Percentiles rank a stretch among this genome's conserved stretches.
These are phyloP conservation scores for Hylomyscus alleni DNA, from an alignment of 2,797 vertebrate genomes.

Conservation along the genomic window DNA sequence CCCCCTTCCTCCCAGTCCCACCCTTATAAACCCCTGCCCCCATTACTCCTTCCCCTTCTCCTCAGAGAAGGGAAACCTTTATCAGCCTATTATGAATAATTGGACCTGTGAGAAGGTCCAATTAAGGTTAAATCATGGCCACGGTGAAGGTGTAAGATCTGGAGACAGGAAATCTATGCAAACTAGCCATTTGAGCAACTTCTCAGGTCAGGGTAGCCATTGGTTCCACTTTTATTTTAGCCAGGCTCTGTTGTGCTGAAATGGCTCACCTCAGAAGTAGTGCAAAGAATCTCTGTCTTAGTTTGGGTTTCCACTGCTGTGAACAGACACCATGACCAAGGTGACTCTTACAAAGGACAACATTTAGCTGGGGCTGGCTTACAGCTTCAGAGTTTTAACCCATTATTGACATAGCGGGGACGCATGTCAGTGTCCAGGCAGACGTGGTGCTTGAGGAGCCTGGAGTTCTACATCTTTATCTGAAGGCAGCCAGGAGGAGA, in stretches of 20 bases:
- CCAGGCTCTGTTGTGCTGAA: not conserved
- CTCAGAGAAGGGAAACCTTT: not conserved
- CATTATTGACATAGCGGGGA: not conserved
- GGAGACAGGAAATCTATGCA: not conserved
- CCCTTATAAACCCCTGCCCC: not conserved
- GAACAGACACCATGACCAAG: no score
- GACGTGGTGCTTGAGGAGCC: not conserved
- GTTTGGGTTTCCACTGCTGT: not conserved
- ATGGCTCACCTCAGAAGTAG: not conserved
- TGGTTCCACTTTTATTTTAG: not conserved
- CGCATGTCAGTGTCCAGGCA: not conserved
- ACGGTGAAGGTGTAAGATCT: not conserved
- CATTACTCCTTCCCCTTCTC: not conserved
- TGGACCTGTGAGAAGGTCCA: not conserved
- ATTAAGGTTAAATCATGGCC: not conserved
- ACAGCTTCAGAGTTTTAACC: not conserved
- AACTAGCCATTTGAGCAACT: not conserved
- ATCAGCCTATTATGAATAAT: not conserved
- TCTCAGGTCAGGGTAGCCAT: not conserved
- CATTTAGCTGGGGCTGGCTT: not conserved
- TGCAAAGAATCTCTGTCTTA: not conserved
- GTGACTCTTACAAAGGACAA: not conserved
- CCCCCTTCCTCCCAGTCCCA: not conserved
- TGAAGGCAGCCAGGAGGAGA: not conserved
- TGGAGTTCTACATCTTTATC: not conserved